Conservation (phyloP, 2,113 vertebrate genomes). For the Meles meles region DNA sequence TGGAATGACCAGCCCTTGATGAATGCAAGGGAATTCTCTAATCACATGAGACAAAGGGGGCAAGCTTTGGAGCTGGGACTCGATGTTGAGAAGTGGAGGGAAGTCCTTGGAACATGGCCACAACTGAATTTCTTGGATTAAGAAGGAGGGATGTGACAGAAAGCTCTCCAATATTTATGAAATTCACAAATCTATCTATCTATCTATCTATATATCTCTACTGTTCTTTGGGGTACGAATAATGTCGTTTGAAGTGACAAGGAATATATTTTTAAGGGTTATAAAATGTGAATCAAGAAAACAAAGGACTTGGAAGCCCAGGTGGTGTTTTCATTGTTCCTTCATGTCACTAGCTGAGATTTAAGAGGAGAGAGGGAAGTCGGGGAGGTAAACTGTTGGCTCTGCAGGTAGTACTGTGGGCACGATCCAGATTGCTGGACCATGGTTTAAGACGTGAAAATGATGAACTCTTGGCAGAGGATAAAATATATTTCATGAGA, state of each 20-base stretch:
- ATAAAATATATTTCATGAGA: not conserved
- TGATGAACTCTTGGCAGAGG: not conserved
- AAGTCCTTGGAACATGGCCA: not conserved
- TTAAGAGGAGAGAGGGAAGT: not conserved
- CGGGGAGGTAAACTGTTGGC: not conserved
- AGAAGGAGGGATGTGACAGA: not conserved
- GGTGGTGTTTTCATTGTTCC: not conserved
- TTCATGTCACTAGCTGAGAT: not conserved
- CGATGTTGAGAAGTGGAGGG: not conserved
- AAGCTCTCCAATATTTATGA: not conserved
- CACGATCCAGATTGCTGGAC: not conserved
- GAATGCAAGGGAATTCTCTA: not conserved
- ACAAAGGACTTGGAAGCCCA: not conserved
- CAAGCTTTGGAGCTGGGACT: not conserved
- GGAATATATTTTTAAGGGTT: not conserved
- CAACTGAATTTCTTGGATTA: not conserved
- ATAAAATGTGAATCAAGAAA: constrained; percentile 16
- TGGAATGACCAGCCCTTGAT: not conserved
- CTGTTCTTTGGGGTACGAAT: not conserved
- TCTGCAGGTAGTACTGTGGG: not conserved
- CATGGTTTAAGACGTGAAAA: not conserved
- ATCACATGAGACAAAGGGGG: not conserved
- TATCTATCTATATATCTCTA: not conserved
- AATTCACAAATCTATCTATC: not conserved
- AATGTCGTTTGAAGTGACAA: not conserved